Evolutionary conservation across 2,797 vertebrate genomes (phyloP).

Genomic region (Erithacus rubecula): DNA sequence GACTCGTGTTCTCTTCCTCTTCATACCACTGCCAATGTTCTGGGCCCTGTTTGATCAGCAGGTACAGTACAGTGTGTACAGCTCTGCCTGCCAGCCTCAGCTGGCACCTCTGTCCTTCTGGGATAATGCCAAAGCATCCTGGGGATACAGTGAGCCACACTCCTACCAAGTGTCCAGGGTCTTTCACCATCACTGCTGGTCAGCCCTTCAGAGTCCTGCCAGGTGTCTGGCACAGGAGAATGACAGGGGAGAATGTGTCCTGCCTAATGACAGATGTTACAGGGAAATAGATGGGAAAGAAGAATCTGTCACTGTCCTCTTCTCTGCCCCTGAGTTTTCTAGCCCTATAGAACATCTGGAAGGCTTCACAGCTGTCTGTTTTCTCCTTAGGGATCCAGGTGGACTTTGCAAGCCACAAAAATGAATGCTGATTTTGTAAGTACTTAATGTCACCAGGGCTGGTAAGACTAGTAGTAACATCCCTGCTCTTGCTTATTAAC

Average conservation of each 20-base stretch:
- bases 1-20: conserved; percentile 89
- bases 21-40: conserved; percentile 96
- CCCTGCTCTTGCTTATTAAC: conserved; percentile 32
- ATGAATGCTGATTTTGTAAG: conserved; percentile 96
- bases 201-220: neutral
- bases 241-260: neutral
- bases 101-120: neutral
- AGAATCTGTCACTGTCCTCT: neutral
- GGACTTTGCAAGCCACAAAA: conserved; percentile 94
- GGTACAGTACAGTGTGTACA: conserved; percentile 72
- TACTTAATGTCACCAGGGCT: conserved; percentile 41
- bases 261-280: neutral
- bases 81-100: neutral
- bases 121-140: neutral
- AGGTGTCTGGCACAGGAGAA: neutral
- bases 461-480: conserved; percentile 43
- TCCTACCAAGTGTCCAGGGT: neutral
- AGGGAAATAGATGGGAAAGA: neutral
- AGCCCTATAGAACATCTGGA: neutral
- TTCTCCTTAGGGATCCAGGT: conserved; percentile 88
- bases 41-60: conserved; percentile 99
- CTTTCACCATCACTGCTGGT: neutral
- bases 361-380: conserved; percentile 17
- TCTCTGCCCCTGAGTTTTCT: neutral
- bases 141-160: fast-evolving